A percentile compares a stretch with the other conserved stretches of the same genome.
Evolutionary conservation across 2,113 vertebrate genomes (phyloP).

Genomic region (Probosciger aterrimus): DNA sequence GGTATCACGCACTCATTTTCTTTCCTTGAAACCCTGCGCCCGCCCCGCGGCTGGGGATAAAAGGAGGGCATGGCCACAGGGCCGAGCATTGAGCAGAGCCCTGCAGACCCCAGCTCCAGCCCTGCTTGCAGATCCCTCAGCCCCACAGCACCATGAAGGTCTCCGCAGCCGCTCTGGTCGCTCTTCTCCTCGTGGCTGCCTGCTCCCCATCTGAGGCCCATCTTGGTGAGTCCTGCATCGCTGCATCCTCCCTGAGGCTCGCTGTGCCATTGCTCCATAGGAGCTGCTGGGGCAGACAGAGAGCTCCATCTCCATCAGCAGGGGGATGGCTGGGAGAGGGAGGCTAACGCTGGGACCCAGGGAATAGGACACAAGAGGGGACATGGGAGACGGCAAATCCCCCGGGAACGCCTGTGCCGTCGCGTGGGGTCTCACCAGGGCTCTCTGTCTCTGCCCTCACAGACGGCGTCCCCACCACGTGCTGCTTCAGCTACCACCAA

Average conservation of each 20-base stretch:
- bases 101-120: not conserved
- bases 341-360: not conserved
- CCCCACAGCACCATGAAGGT: not conserved
- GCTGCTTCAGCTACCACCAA: not conserved
- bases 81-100: not conserved
- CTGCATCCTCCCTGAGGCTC: accelerated
- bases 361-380: not conserved
- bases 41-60: not conserved
- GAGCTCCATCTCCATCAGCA: accelerated
- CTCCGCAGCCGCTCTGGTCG: not conserved
- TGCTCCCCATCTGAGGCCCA: not conserved
- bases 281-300: not conserved
- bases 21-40: not conserved
- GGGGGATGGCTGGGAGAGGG: not conserved
- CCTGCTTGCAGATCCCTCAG: accelerated
- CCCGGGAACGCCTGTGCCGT: not conserved
- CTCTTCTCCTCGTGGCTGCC: not conserved
- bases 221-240: accelerated
- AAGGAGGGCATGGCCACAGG: not conserved
- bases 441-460: not conserved
- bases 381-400: not conserved
- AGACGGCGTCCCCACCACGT: not conserved
- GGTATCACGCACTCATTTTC: not conserved
- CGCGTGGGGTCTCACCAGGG: not conserved
- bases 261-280: accelerated